phyloP scores from a whole-genome alignment of 2,888 invertebrate species.

The Cataglyphis altisquamis region DNA sequence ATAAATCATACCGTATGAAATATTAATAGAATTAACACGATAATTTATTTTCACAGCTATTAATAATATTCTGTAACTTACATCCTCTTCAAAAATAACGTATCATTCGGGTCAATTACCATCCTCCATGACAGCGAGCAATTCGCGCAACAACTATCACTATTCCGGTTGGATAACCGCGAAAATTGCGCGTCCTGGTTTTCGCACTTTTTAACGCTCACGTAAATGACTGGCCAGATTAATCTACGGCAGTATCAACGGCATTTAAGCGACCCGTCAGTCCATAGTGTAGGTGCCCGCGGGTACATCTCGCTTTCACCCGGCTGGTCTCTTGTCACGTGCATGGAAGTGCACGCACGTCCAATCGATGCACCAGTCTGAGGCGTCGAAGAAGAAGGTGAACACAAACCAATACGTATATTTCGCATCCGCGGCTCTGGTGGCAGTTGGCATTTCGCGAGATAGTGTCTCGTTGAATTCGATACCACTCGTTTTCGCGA shows the following conservation, averaged over 20 bases:
- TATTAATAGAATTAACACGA: not conserved
- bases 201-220: constrained; percentile 23
- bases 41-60: not conserved
- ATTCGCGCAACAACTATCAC: not conserved
- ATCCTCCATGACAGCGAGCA: not conserved
- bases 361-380: not conserved
- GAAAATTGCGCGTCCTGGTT: constrained; percentile 34
- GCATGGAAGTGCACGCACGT: constrained; percentile 8
- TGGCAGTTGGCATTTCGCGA: not conserved
- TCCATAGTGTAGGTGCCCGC: not conserved
- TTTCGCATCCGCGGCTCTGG: not conserved
- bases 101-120: constrained; percentile 11
- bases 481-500: constrained; percentile 8
- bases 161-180: constrained; percentile 15
- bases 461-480: constrained; percentile 36
- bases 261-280: constrained; percentile 23
- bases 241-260: constrained; percentile 15
- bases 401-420: not conserved
- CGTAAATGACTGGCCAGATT: constrained; percentile 32
- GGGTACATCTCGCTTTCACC: constrained; percentile 49
- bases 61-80: not conserved
- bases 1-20: not conserved
- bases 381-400: not conserved
- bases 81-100: not conserved
- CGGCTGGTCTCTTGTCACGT: constrained; percentile 34